Conservation (phyloP, 2,888 invertebrate species). For the Ligdia adustata region DNA sequence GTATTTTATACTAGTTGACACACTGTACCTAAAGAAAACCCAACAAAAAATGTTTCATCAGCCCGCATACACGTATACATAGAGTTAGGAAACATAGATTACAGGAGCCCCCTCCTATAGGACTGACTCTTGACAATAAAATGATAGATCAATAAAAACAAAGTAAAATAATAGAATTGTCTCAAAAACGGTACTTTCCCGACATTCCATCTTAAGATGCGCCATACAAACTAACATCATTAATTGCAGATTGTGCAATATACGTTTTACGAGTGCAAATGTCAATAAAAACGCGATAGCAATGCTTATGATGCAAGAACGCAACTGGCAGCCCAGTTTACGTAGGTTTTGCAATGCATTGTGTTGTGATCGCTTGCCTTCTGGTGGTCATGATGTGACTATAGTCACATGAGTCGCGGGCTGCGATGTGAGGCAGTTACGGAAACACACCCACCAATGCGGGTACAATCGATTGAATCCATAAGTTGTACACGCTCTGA, state of each 20-base stretch:
- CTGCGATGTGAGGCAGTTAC: constrained; percentile 50
- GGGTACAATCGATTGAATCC: constrained; percentile 12
- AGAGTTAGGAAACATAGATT: too few species aligned
- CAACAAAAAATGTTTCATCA: too few species aligned
- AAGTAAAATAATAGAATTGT: too few species aligned
- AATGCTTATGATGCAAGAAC: constrained; percentile 20
- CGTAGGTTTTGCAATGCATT: constrained; percentile 65
- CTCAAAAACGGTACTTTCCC: constrained; percentile 13
- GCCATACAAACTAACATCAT: constrained; percentile 16
- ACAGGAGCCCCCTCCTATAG: too few species aligned
- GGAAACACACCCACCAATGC: constrained; percentile 47
- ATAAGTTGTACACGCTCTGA: too few species aligned
- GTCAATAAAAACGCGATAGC: constrained; percentile 37
- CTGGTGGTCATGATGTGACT: constrained; percentile 58
- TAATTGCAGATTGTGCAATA: constrained; percentile 26
- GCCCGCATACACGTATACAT: too few species aligned
- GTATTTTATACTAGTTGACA: too few species aligned
- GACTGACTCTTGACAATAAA: too few species aligned
- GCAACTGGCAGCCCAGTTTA: constrained; percentile 29
- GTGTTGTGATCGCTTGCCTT: constrained; percentile 42
- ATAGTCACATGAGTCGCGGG: constrained; percentile 55
- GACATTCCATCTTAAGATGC: constrained; percentile 12
- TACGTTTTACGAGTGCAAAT: constrained; percentile 24
- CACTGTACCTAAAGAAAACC: too few species aligned
- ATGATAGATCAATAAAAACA: too few species aligned